These are phyloP conservation scores for Hippocampus mohnikei DNA, from an alignment of 2,113 vertebrate species.

Conservation along the genomic window DNA sequence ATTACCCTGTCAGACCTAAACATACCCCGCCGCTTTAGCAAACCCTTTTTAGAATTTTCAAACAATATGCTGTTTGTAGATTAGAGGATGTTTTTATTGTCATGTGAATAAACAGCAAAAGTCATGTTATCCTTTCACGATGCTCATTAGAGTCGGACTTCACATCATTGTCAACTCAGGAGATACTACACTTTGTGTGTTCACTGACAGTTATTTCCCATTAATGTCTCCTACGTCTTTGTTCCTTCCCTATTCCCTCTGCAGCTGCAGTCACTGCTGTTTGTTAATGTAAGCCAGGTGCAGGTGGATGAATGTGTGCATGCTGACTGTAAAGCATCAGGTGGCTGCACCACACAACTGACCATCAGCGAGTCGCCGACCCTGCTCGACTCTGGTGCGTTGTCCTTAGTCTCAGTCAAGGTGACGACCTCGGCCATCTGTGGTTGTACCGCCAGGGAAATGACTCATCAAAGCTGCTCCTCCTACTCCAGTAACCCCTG, in stretches of 20 bases:
- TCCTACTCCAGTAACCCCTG: constrained; percentile 77
- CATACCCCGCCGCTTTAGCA: constrained; percentile 6
- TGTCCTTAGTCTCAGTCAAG: constrained; percentile 74
- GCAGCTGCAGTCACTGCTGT: constrained; percentile 78
- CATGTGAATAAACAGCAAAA: constrained; percentile 9
- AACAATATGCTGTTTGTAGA: constrained; percentile 8
- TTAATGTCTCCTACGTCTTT: constrained; percentile 13
- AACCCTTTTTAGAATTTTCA: constrained; percentile 5
- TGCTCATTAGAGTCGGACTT: neutral
- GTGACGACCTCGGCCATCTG: constrained; percentile 61
- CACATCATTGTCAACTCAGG: neutral
- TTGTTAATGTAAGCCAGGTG: constrained; percentile 74
- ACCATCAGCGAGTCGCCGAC: constrained; percentile 68
- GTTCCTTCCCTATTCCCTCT: constrained; percentile 12
- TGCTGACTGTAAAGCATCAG: constrained; percentile 66
- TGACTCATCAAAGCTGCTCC: constrained; percentile 72
- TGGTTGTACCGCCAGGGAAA: constrained; percentile 68
- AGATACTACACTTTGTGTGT: constrained; percentile 19
- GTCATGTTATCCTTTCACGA: neutral
- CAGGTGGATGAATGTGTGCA: constrained; percentile 78
- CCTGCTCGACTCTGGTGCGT: constrained; percentile 68
- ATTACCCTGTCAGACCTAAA: constrained; percentile 7
- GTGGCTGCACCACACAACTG: constrained; percentile 65
- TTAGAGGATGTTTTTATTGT: neutral
- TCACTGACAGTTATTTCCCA: constrained; percentile 11